Evolutionary conservation across 2,888 invertebrate species (phyloP), one percentile per base, ranked within the genome.

Genomic region (Sarcophaga variegata): DNA sequence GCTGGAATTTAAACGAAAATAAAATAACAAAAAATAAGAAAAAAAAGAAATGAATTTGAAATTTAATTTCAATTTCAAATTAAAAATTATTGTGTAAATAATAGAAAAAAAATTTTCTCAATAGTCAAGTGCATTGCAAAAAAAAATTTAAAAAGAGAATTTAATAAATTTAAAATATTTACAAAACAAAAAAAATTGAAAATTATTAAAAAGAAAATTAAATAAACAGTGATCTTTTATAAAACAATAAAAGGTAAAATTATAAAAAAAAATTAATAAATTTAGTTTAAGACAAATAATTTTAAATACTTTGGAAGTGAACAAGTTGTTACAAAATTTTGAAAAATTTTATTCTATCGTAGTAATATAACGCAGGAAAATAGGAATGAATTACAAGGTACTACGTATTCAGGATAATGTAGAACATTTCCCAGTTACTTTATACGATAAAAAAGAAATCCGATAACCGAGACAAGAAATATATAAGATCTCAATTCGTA

Each of bases 171-270:
- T 17, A 3, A 54, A 12, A 54, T 54, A 12, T 54, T 54, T 54
- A 14, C 12, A 54, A 17, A 54, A 49, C 37, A 54, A 77, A 59
- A 1, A 1, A 54, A 25, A 49, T 49, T 14, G 17, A 59, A 72
- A 37, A 37, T 37, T 37, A 37, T 37, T 37, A 8, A 60, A 66
- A 77, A 59, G 12, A 54, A 54, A 25, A 49, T 49, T 14, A 17
- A 59, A 72, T 11, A 72, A 63, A 49, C 25, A n/a, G 70, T 70
- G 47, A 49, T 75, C 47, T 75, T 75, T 49, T 64, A 17, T 25
- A 63, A 37, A 37, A 37, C 12, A 20, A 49, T 64, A 64, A 63
- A 74, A 75, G 75, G 75, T 75, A 75, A 69, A 78, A 47, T 47
- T 5, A 25, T 14, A 60, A 54, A 37, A 59, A 59, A 72, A 59